Base-by-base conservation (phyloP, 2,888 invertebrate genomes). In the Dorcus hopei region DNA sequence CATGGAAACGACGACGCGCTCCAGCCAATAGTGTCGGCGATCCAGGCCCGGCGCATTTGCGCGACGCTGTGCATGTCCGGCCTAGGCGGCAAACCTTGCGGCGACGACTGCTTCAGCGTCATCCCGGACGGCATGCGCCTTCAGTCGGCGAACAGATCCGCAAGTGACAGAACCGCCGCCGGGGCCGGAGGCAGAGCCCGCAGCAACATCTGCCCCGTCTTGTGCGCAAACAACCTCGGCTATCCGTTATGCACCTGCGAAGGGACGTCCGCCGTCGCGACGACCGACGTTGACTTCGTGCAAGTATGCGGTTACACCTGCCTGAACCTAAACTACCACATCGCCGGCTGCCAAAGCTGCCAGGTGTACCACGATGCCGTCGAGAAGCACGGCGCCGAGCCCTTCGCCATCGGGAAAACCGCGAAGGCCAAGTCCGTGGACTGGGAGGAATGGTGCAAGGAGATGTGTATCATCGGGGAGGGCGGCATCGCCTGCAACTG, bases 401-500 rank as follows among this genome's bases (percentile, higher is more conserved):
- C 41, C 38, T 43, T 54, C 39, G 48, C 54, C 40, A 26, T 26
- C 26, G 48, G 16, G 14, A 39, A 38, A 41, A 41, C 52, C 14
- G 49, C 49, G 47, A 56, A 41, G 19, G 41, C 50, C 9, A 49
- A 54, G 49, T 49, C 52, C 14, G 61, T 73, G 52, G 82, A 87
- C 54, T 89, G 88, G 88, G 76, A 82, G 14, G 80, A 81, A 54
- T 84, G 88, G 83, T 90, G 90, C 77, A 80, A 81, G 68, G 74
- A 80, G 5, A 83, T 87, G 69, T 90, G 89, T 74, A 78, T 82
- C 40, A 83, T 83, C 69, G 89, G 88, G 2, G 85, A 87, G 65
- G 90, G 90, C 56, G 90, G 90, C n/a, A 84, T 85, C 26, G 87
- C 89, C 62, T 90, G 90, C 80, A 86, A 87, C 77, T 90, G 90